phyloP scores from a whole-genome alignment of 2,888 invertebrate genomes.

The Chromoteleia sp. region DNA sequence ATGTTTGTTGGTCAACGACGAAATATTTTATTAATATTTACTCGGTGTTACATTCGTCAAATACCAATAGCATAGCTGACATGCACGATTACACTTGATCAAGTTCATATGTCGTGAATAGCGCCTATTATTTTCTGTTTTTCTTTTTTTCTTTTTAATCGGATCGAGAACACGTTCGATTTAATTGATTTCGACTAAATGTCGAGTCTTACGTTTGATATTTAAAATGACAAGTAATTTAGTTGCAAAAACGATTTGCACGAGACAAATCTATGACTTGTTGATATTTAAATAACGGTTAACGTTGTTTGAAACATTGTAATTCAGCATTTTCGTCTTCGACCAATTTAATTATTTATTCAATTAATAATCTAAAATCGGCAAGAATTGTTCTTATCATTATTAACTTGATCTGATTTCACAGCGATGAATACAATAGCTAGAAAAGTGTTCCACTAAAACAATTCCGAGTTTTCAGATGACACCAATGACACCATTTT shows the following conservation, averaged over 20 bases:
- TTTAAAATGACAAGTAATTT: constrained; percentile 6
- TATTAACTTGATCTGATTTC: background rate
- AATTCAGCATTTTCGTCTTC: too few relatives aligned
- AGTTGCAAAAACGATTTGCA: background rate
- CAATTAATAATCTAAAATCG: too few relatives aligned
- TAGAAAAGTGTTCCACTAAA: background rate
- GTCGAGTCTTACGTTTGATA: constrained; percentile 3
- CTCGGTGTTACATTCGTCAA: constrained; percentile 49
- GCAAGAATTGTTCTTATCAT: too few relatives aligned
- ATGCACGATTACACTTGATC: constrained; percentile 60
- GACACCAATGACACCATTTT: constrained; percentile 13
- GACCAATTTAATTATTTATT: too few relatives aligned
- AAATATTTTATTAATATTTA: constrained; percentile 37
- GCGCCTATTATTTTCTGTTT: constrained; percentile 28
- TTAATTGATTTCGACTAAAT: constrained; percentile 42
- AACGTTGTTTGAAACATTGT: background rate
- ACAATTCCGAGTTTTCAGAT: background rate
- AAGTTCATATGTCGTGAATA: constrained; percentile 54
- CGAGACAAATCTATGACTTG: too few relatives aligned
- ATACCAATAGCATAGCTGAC: constrained; percentile 52
- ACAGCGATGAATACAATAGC: background rate
- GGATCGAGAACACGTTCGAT: constrained; percentile 7
- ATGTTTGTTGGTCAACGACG: constrained; percentile 21
- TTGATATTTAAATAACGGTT: too few relatives aligned
- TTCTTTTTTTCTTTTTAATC: constrained; percentile 28